A percentile compares a stretch with the other conserved stretches of the same genome.
phyloP scores from a whole-genome alignment of 37 sponge, comb jelly and placozoan genomes.

The Cliona cf. orientalis region DNA sequence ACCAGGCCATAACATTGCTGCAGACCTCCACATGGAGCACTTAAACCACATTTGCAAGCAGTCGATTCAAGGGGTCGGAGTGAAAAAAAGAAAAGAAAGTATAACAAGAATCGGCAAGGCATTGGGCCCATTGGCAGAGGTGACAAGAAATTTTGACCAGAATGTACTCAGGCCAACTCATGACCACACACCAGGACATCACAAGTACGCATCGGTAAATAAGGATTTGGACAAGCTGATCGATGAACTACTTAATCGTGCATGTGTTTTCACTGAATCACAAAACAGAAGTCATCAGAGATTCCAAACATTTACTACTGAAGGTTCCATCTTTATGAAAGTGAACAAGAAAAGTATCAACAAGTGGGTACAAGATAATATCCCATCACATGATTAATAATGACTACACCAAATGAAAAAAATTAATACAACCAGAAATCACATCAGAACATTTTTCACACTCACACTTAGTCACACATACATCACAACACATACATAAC shows the following conservation, averaged over 20 bases:
- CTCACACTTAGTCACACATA: neutral
- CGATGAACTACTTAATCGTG: neutral
- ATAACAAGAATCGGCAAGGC: neutral
- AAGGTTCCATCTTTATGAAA: neutral
- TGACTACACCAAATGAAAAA: neutral
- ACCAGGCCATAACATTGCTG: neutral
- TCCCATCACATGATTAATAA: neutral
- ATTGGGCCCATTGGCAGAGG: neutral
- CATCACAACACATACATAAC: neutral
- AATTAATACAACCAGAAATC: neutral
- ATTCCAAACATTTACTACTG: neutral
- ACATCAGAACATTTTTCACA: neutral
- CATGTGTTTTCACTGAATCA: neutral
- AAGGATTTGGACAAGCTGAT: neutral
- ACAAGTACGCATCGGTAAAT: neutral
- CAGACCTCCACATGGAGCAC: neutral
- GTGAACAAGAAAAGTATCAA: neutral
- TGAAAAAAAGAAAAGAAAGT: neutral
- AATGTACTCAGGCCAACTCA: neutral
- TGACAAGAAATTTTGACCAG: neutral
- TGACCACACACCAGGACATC: neutral
- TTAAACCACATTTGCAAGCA: neutral
- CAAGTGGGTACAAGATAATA: neutral
- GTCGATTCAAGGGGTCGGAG: neutral
- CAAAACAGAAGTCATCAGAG: neutral